phyloP scores from a whole-genome alignment of 2,113 vertebrate species.

The Grantiella picta region DNA sequence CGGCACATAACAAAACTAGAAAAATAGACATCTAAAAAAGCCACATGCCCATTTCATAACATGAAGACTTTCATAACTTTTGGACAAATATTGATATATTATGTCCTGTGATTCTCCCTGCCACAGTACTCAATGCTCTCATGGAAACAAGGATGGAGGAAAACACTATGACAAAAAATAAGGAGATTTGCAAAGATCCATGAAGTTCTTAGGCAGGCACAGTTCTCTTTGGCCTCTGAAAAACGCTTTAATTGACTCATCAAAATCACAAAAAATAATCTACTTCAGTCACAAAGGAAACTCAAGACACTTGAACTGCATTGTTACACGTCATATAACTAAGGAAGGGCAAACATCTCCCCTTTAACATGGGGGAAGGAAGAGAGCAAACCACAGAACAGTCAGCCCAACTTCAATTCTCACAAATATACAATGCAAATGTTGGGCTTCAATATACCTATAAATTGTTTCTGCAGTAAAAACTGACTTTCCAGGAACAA shows the following conservation, averaged over 20 bases:
- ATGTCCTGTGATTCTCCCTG: background rate
- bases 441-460: background rate
- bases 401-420: background rate
- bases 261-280: background rate
- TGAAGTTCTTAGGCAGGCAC: background rate
- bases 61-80: background rate
- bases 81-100: background rate
- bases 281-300: background rate
- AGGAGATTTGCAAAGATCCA: background rate
- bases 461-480: background rate
- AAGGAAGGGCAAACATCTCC: background rate
- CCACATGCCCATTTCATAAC: background rate
- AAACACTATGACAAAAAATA: background rate
- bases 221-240: background rate
- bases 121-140: background rate
- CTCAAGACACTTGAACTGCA: background rate
- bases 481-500: background rate
- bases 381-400: background rate
- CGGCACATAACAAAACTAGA: background rate
- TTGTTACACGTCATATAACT: background rate
- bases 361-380: background rate
- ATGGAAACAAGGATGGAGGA: background rate
- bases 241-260: background rate
- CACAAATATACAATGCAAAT: background rate
- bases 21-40: background rate